phyloP scores from a whole-genome alignment of 2,888 invertebrate genomes.

The Rotaria magnacalcarata region DNA sequence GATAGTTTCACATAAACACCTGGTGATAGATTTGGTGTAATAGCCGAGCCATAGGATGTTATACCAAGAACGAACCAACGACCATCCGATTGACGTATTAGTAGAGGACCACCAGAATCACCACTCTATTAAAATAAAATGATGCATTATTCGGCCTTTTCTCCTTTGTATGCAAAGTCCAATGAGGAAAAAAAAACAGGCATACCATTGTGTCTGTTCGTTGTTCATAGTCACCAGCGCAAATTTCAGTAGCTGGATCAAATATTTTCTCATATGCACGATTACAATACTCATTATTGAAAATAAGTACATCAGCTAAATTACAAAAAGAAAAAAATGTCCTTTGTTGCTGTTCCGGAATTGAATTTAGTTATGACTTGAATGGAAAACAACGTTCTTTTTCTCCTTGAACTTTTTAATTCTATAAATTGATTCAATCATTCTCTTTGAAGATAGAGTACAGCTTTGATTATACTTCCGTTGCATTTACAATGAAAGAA shows the following conservation, averaged over 20 bases:
- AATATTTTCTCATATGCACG: background rate
- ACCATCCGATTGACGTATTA: slow-evolving; percentile 1
- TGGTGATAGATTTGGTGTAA: background rate
- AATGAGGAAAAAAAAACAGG: too few relatives aligned
- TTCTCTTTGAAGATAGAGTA: too few relatives aligned
- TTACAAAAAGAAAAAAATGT: background rate
- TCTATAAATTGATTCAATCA: too few relatives aligned
- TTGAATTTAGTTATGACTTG: too few relatives aligned
- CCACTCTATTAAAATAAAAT: background rate
- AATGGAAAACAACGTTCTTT: too few relatives aligned
- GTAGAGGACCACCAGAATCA: slow-evolving; percentile 32
- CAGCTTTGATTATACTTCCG: too few relatives aligned
- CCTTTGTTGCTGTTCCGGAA: too few relatives aligned
- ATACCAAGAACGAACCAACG: slow-evolving; percentile 35
- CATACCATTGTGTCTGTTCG: slow-evolving; percentile 15
- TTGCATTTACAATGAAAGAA: too few relatives aligned
- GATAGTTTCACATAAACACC: slow-evolving; percentile 16
- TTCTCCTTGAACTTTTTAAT: too few relatives aligned
- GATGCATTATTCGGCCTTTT: background rate
- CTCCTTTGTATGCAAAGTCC: too few relatives aligned
- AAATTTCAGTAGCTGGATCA: background rate
- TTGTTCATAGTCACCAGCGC: slow-evolving; percentile 19
- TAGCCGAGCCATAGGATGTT: background rate
- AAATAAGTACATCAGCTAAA: background rate
- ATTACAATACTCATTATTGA: background rate